Conservation (phyloP, 1,140 invertebrate genomes). For the Trissolcus basalis region DNA sequence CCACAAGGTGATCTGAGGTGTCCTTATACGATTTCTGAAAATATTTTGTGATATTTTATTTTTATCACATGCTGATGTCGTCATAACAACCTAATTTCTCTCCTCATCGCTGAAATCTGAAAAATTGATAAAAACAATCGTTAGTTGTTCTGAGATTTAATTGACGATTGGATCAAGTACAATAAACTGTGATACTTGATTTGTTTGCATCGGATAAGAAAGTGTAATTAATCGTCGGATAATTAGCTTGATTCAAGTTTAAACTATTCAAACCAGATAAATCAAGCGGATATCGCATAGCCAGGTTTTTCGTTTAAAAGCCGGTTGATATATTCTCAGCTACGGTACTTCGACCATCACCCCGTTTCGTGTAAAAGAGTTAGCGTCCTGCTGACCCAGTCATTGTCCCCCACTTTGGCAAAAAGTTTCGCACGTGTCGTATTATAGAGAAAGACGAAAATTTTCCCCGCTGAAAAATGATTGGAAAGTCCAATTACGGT, state of each 20-base stretch:
- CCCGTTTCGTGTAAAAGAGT: slow-evolving; percentile 37
- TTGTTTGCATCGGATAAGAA: slow-evolving; percentile 7
- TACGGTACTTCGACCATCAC: slow-evolving; percentile 49
- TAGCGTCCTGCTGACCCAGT: slow-evolving; percentile 47
- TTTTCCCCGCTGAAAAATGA: not conserved
- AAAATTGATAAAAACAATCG: too few relatives aligned
- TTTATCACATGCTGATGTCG: too few relatives aligned
- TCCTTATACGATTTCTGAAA: too few relatives aligned
- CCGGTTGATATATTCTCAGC: slow-evolving; percentile 29
- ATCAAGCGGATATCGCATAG: slow-evolving; percentile 5
- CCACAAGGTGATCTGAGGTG: too few relatives aligned
- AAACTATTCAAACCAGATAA: slow-evolving; percentile 23
- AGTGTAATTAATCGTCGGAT: not conserved
- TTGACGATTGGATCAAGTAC: not conserved
- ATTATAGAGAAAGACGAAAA: slow-evolving; percentile 4
- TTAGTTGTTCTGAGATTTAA: too few relatives aligned
- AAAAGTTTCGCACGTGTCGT: slow-evolving; percentile 16
- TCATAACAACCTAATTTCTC: too few relatives aligned
- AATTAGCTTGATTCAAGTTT: slow-evolving; percentile 9
- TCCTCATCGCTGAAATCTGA: too few relatives aligned
- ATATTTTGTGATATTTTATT: too few relatives aligned
- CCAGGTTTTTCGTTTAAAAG: slow-evolving; percentile 25
- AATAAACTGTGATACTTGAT: slow-evolving; percentile 1
- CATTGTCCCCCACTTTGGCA: not conserved
- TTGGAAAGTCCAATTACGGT: too few relatives aligned